These are phyloP conservation scores for Oopsacas minuta DNA, from an alignment of 37 sponge, comb jelly and placozoan species.

Conservation along the genomic window DNA sequence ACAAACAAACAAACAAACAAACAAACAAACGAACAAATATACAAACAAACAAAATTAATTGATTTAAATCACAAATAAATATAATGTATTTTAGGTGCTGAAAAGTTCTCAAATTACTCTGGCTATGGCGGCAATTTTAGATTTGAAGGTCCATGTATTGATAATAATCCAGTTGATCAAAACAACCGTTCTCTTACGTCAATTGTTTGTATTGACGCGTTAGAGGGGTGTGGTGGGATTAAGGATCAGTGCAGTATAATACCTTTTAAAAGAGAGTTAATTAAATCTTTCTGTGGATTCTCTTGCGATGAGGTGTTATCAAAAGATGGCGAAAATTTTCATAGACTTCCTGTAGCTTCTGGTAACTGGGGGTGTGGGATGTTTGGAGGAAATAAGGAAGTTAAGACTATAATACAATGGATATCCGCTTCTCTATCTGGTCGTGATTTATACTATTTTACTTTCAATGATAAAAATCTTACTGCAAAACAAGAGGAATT, in stretches of 20 bases:
- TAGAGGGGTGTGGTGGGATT: slow-evolving; percentile 7
- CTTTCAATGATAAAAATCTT: slow-evolving; percentile 28
- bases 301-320: not conserved
- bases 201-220: slow-evolving; percentile 62
- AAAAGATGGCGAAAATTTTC: not conserved
- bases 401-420: slow-evolving; percentile 62
- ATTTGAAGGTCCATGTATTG: slow-evolving; percentile 28
- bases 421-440: slow-evolving; percentile 36
- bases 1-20: too few relatives aligned
- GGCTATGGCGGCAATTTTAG: slow-evolving; percentile 49
- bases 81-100: slow-evolving; percentile 29
- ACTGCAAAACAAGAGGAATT: slow-evolving; percentile 24
- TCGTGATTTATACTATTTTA: slow-evolving; percentile 38
- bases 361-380: slow-evolving; percentile 81
- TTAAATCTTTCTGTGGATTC: slow-evolving; percentile 53
- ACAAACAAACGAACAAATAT: too few relatives aligned
- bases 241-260: not conserved
- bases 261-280: slow-evolving; percentile 29
- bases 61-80: too few relatives aligned
- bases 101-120: slow-evolving; percentile 44
- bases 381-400: slow-evolving; percentile 51
- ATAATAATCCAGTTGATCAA: slow-evolving; percentile 30
- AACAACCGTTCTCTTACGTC: slow-evolving; percentile 14
- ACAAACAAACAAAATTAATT: too few relatives aligned
- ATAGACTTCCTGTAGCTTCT: slow-evolving; percentile 37